Base-by-base conservation (phyloP, 2,113 vertebrate species). In the Macquaria australasica region DNA sequence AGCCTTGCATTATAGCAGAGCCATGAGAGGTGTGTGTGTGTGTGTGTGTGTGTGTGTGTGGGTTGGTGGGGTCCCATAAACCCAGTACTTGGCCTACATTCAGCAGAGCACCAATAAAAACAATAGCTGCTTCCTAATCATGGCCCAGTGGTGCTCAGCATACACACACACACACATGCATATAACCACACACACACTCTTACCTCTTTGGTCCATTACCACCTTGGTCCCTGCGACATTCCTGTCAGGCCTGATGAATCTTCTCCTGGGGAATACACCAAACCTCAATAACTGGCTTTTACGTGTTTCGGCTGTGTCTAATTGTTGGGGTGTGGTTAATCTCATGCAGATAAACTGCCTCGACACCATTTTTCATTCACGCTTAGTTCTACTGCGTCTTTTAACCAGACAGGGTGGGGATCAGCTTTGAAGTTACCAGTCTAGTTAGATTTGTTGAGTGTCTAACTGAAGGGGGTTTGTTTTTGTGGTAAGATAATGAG, bases 51-150 rank as follows among this genome's bases (percentile, higher is more conserved):
- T 59, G 31, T 51, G 23, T 62, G 23, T 60, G 83, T 72, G 55
- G 41, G 64, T 59, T 15, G 25, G 14, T 20, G 23, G 68, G 67
- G 34, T 79, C 84, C 83, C 66, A 55, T 80, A 79, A 90, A 87
- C 72, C 37, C 71, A 58, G 63, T 3, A 64, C 73, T 84, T 83
- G 83, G 77, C 77, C 88, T 83, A 79, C 81, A 64, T 83, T 87
- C 72, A 69, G 51, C 28, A 15, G 55, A 66, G 66, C 73, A 51
- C 37, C 79, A 79, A 70, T 84, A 77, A 91, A 87, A 79, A 73
- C 77, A 77, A 77, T 20, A 34, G 73, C 56, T 58, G 37, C 68
- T n/a, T 64, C 55, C 48, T 83, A 58, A 79, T 79, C 18, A 16
- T 59, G 51, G 25, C 6, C 34, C 21, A 7, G 45, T 20, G 23